Evolutionary conservation across 2,797 vertebrate species (phyloP), one percentile per base, ranked within the genome.

Genomic region (Poeciliopsis turneri): DNA sequence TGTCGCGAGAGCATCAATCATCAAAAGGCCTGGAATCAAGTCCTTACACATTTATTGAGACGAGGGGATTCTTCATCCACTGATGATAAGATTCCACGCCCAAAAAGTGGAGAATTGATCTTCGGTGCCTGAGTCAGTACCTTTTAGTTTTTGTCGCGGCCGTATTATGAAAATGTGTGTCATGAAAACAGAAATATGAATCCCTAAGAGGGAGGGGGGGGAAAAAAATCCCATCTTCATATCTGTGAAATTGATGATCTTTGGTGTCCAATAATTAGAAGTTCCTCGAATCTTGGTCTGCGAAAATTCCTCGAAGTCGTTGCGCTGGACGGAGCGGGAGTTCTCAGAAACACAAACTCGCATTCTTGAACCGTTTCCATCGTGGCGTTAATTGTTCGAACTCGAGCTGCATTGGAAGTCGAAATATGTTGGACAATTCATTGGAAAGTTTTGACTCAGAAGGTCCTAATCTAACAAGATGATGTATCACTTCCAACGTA

Each of bases 1-100:
- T 86, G 82, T 84, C 87, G 83, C 84, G 72, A 16, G 9, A 75
- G 36, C 82, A 82, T 87, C 87, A 84, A 83, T 82, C 83, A 83
- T 82, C 81, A 61, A 45, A 39, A 25, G 53, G 81, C 81, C 78
- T 53, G 61, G 77, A 78, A 75, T 75, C 74, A 66, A 78, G 76
- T 77, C 46, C 51, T 15, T 12, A 10, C 51, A 71, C 47, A 39
- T 11, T 45, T 70, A 77, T 79, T 59, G 80, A 64, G 66, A 16
- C 57, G 72, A 55, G 55, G 66, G 68, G 69, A 28, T 30, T 49
- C 75, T 30, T 30, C 30, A 70, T 70, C 6, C 68, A 45, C 41
- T 0, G 12, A n/a, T 69, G 66, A 43, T 2, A n/a, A n/a, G 66
- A 43, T 18, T 43, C 2, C 39, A 69, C 66, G n/a, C 36, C 45